A percentile compares a stretch with the other conserved stretches of the same genome.
These are phyloP conservation scores for Nemurella pictetii DNA, from an alignment of 2,888 invertebrate genomes.

Conservation along the genomic window DNA sequence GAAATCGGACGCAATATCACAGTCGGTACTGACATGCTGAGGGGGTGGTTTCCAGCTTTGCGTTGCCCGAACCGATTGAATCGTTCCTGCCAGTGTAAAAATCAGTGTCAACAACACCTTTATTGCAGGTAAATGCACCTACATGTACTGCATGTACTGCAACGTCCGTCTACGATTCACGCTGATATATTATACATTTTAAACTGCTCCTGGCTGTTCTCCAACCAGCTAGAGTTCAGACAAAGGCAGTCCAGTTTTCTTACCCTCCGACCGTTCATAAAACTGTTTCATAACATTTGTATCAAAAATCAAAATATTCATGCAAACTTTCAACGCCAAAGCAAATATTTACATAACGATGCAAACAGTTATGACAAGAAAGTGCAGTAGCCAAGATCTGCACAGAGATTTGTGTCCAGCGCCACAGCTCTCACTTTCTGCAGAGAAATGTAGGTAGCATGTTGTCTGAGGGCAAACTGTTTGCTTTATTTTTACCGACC, in stretches of 20 bases:
- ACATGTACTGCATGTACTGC: no score
- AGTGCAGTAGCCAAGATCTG: background rate
- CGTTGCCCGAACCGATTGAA: background rate
- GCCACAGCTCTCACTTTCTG: background rate
- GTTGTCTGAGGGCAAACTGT: background rate
- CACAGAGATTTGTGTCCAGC: background rate
- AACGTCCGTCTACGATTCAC: background rate
- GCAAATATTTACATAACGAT: background rate
- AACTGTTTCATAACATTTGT: no score
- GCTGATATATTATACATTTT: background rate
- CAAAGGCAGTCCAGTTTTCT: no score
- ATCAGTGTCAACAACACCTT: background rate
- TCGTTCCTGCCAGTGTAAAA: background rate
- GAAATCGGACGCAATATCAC: background rate
- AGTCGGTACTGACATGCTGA: no score
- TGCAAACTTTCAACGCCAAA: background rate
- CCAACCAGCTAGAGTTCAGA: background rate
- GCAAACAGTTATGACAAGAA: background rate
- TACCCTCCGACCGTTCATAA: no score
- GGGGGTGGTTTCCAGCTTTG: background rate
- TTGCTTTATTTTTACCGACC: conserved; percentile 1
- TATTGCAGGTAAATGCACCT: background rate
- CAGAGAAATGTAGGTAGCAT: background rate
- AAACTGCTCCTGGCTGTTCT: background rate
- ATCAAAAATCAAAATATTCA: no score